These are phyloP conservation scores for Phytoseiulus persimilis DNA, from an alignment of 2,888 invertebrate genomes.

Conservation along the genomic window DNA sequence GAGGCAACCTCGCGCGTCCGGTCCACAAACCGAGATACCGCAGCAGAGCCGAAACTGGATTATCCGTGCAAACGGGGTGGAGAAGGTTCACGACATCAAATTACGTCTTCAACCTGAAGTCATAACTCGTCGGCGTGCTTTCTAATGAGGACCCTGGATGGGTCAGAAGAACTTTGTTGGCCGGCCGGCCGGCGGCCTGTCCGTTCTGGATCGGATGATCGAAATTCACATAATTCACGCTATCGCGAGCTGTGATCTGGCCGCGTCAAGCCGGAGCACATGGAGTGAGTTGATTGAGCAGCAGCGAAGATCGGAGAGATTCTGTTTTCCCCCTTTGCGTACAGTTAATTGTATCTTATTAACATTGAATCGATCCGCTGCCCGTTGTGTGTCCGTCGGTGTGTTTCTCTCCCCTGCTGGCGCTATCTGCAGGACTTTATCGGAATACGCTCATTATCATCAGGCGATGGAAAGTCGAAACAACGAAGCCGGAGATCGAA, in stretches of 20 bases:
- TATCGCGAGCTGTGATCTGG: neutral
- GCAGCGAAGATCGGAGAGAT: neutral
- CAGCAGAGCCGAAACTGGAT: no score
- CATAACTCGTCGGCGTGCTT: neutral
- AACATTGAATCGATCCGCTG: neutral
- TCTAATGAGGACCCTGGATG: neutral
- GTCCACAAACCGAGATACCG: no score
- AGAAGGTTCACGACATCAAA: neutral
- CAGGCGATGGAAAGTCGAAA: neutral
- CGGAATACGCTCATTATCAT: neutral
- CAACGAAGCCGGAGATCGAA: neutral
- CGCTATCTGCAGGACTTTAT: neutral
- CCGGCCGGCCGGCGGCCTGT: neutral
- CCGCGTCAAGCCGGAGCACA: neutral
- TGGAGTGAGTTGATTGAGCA: neutral
- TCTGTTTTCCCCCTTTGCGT: neutral
- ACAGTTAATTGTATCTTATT: constrained; percentile 5
- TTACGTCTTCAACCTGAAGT: neutral
- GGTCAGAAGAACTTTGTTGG: neutral
- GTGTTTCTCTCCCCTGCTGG: neutral
- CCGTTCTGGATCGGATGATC: neutral
- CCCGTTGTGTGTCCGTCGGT: neutral
- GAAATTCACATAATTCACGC: neutral
- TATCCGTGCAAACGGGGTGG: no score
- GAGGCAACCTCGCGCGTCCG: no score